phyloP scores from a whole-genome alignment of 2,113 vertebrate genomes.

The Forbesichthys agassizii region DNA sequence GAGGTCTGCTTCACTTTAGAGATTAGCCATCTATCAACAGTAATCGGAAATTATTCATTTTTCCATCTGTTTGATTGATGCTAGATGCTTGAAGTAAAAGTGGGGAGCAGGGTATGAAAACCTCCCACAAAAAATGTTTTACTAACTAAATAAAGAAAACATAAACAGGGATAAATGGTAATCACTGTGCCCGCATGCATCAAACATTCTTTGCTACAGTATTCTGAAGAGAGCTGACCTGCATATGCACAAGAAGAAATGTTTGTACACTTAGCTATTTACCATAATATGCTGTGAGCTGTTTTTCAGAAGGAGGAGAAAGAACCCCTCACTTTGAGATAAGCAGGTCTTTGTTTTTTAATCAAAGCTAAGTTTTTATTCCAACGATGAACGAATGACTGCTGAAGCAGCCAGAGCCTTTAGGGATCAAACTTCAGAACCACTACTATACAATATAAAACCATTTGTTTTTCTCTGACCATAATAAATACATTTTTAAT shows the following conservation, averaged over 20 bases:
- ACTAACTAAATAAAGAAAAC: neutral
- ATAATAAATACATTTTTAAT: too few species aligned
- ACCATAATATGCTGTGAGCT: conserved; percentile 64
- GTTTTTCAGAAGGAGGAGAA: conserved; percentile 62
- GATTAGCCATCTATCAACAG: conserved; percentile 65
- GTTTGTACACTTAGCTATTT: conserved; percentile 63
- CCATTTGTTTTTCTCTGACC: too few species aligned
- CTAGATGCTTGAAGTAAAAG: conserved; percentile 28
- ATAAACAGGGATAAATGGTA: conserved; percentile 32
- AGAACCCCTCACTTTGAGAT: conserved; percentile 73
- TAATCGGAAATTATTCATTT: conserved; percentile 62
- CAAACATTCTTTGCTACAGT: conserved; percentile 37
- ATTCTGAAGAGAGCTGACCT: conserved; percentile 60
- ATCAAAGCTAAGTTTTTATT: conserved; percentile 69
- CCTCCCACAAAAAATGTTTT: neutral
- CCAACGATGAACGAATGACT: conserved; percentile 64
- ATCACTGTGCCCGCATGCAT: conserved; percentile 44
- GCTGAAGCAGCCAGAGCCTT: conserved; percentile 48
- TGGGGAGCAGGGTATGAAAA: conserved; percentile 18
- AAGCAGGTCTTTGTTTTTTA: conserved; percentile 70
- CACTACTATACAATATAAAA: conserved; percentile 24
- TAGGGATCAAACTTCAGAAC: conserved; percentile 52
- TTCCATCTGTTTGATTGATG: conserved; percentile 53
- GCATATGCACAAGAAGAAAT: conserved; percentile 50
- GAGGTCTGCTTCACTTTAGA: conserved; percentile 47